Base-by-base conservation (phyloP, 1,140 invertebrate species). In the Paramacrobiotus metropolitanus region DNA sequence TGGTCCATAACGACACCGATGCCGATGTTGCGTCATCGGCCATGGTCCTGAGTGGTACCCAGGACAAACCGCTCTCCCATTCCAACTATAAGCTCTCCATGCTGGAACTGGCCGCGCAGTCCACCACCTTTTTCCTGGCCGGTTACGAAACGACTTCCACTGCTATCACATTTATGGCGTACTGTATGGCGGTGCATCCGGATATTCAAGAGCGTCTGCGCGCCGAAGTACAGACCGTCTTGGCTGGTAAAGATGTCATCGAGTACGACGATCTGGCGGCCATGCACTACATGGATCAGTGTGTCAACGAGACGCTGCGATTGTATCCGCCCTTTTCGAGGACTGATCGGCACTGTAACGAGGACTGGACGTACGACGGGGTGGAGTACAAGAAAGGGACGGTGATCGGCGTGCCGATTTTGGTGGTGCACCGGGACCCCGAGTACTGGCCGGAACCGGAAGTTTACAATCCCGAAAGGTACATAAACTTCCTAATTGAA, bases 391-490 rank as follows among this genome's bases (percentile, higher is more conserved):
- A 68, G 0, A 75, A 75, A 69, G 82, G 78, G 1, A 81, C 75
- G 0, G 65, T 74, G 1, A 69, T 85, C 1, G 69, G 79, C 20
- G 75, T 86, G 30, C 77, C 81, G 0, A 71, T 78, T 1, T 72
- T 78, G 34, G 77, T 76, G 1, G 71, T 86, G 31, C 83, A 86
- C 62, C 74, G 75, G 18, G 77, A 81, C 72, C 72, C 75, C 1
- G 66, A 77, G 1, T 71, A 75, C 65, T 83, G 75, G 72, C 72
- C 76, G 1, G 68, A 82, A 59, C 81, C 82, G 24, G 67, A 78
- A 2, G 70, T 69, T 64, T 83, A 82, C 65, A 72, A 78, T 66
- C 81, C 81, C 0, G 79, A 81, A 63, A 68, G 81, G 68, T 82
- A 29, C n/a, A n/a, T n/a, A n/a, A n/a, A n/a, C n/a, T n/a, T n/a